A percentile compares a stretch with the other conserved stretches of the same genome.
phyloP scores from a whole-genome alignment of 2,113 vertebrate species.

The Antennarius striatus region DNA sequence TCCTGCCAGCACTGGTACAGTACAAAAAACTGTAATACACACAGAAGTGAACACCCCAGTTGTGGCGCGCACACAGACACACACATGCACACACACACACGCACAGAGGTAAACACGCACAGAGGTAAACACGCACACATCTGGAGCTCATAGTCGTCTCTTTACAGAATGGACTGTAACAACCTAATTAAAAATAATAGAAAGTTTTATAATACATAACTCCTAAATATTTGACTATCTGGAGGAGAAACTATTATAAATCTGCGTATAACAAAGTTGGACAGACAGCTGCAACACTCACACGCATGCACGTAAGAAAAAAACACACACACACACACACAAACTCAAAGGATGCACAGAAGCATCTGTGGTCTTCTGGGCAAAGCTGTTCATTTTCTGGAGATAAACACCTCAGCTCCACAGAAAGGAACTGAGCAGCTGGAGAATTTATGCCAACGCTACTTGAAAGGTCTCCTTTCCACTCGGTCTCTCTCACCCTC shows the following conservation, averaged over 20 bases:
- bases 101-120: not conserved
- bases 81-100: constrained; percentile 1
- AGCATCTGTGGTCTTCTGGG: constrained; percentile 79
- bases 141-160: constrained; percentile 31
- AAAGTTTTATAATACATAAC: not conserved
- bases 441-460: constrained; percentile 78
- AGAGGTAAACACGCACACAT: constrained; percentile 30
- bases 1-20: constrained; percentile 71
- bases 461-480: constrained; percentile 78
- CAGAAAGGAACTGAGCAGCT: constrained; percentile 79
- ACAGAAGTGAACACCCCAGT: constrained; percentile 33
- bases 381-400: constrained; percentile 78
- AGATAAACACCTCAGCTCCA: constrained; percentile 78
- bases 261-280: constrained; percentile 54
- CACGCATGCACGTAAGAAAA: constrained; percentile 27
- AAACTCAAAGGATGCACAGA: constrained; percentile 73
- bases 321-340: constrained; percentile 35
- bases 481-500: constrained; percentile 62
- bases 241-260: constrained; percentile 54
- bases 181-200: not conserved
- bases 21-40: constrained; percentile 63
- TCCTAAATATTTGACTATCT: constrained; percentile 52
- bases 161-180: not conserved
- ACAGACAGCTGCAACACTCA: constrained; percentile 66
- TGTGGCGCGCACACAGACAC: constrained; percentile 16